Conservation (phyloP, 1,140 invertebrate species). For the Spodoptera litura region DNA sequence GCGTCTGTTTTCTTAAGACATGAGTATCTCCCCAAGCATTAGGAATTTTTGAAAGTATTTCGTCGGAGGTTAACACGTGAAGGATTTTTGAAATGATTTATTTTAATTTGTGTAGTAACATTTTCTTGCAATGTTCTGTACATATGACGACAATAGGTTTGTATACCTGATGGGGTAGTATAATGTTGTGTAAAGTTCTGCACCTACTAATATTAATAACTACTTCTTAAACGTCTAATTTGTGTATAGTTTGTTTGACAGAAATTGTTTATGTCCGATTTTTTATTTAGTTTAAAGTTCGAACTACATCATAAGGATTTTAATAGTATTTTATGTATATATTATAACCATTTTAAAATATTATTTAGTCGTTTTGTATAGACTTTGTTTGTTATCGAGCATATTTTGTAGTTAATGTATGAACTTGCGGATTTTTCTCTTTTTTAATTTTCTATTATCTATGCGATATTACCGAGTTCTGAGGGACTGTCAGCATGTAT, state of each 20-base stretch:
- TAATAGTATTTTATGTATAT: constrained; percentile 59
- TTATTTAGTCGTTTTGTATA: constrained; percentile 55
- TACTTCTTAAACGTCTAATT: constrained; percentile 29
- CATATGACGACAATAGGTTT: constrained; percentile 11
- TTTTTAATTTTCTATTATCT: constrained; percentile 39
- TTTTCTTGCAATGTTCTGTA: constrained; percentile 19
- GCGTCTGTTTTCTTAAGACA: background rate
- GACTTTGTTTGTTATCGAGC: constrained; percentile 50
- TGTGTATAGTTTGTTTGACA: constrained; percentile 30
- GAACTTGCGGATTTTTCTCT: constrained; percentile 9
- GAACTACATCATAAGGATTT: constrained; percentile 54
- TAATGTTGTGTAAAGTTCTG: constrained; percentile 38
- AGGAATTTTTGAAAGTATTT: background rate
- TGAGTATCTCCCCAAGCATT: background rate
- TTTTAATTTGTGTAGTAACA: constrained; percentile 24
- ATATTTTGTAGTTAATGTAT: constrained; percentile 47
- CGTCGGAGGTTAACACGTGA: background rate
- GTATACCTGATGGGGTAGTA: constrained; percentile 20
- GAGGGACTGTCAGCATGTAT: background rate
- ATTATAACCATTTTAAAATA: constrained; percentile 45
- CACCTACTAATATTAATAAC: constrained; percentile 26
- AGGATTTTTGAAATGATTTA: constrained; percentile 5
- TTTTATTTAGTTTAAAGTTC: constrained; percentile 46
- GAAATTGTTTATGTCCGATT: constrained; percentile 37
- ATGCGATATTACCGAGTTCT: constrained; percentile 34